These are phyloP conservation scores for Chlamydotis undulata DNA, from an alignment of 2,113 vertebrate species.

Conservation along the genomic window DNA sequence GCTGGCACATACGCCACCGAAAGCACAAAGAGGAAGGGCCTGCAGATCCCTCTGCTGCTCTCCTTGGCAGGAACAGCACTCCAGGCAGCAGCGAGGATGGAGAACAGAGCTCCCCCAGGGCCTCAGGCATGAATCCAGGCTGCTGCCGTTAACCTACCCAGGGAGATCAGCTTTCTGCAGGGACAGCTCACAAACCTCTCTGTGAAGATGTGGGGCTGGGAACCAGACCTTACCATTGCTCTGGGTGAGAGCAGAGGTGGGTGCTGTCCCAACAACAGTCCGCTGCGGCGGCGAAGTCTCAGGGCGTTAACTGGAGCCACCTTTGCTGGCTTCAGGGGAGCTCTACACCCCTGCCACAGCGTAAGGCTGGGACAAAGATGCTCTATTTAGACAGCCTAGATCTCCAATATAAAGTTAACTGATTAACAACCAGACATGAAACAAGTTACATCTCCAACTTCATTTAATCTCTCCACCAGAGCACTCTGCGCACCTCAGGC, in stretches of 20 bases:
- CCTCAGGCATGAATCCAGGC: background rate
- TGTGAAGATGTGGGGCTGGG: accelerated
- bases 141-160: background rate
- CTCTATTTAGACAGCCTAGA: background rate
- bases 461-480: background rate
- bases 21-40: background rate
- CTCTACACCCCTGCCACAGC: background rate
- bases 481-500: background rate
- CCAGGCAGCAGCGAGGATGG: background rate
- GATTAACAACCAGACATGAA: background rate
- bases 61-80: background rate
- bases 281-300: accelerated
- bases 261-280: no score
- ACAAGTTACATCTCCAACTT: background rate
- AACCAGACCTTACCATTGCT: accelerated
- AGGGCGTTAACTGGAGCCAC: background rate
- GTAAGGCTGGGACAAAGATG: background rate
- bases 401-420: background rate
- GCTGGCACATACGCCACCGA: background rate
- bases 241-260: accelerated
- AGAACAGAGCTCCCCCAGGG: background rate
- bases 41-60: background rate
- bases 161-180: background rate
- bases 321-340: background rate
- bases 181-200: background rate